Conservation (phyloP, 2,113 vertebrate genomes). For the Equus quagga region DNA sequence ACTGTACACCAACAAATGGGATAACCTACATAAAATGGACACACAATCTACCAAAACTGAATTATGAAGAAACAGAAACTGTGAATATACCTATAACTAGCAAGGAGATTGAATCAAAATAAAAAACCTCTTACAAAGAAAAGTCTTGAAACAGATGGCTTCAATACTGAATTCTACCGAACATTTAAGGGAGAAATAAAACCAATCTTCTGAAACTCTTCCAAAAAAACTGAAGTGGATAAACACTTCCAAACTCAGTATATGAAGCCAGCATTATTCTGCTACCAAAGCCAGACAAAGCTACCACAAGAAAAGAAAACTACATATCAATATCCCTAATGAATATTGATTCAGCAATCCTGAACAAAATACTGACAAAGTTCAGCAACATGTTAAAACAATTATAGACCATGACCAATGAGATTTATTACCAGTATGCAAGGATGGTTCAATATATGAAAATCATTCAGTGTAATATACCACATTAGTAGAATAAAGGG, state of each 20-base stretch:
- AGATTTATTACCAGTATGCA: background rate
- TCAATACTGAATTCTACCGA: background rate
- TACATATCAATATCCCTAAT: no score
- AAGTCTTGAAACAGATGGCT: background rate
- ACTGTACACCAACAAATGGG: background rate
- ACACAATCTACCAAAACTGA: background rate
- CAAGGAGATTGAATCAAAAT: background rate
- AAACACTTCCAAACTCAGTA: background rate
- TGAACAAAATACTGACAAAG: background rate
- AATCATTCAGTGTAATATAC: background rate
- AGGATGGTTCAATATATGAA: background rate
- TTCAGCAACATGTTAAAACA: background rate
- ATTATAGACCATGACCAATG: background rate
- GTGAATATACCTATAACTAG: background rate
- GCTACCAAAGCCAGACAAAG: background rate
- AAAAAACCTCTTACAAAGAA: background rate
- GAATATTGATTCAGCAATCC: background rate
- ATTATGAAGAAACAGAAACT: background rate
- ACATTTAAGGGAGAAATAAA: background rate
- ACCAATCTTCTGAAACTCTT: background rate
- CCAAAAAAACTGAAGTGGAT: background rate
- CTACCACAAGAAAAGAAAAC: background rate
- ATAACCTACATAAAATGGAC: background rate
- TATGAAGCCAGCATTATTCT: background rate
- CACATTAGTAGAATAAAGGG: background rate